Evolutionary conservation across 2,797 vertebrate species (phyloP).

Genomic region (Nasua narica): DNA sequence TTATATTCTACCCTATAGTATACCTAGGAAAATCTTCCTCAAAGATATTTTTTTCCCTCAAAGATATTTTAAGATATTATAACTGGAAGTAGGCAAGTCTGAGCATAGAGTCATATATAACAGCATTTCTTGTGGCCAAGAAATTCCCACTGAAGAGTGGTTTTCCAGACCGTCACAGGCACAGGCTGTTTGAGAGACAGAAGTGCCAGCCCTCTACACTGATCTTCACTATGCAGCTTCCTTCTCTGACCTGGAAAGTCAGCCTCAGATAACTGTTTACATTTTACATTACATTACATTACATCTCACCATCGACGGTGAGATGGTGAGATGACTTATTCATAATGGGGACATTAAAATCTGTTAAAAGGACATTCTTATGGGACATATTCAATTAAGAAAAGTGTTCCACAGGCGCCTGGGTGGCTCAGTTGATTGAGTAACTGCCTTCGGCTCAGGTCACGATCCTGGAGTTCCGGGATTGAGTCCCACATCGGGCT

Average conservation of each 20-base stretch:
- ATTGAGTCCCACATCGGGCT: too few relatives aligned
- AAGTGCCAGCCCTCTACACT: neutral
- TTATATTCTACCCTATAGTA: neutral
- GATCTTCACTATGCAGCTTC: neutral
- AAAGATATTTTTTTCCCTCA: neutral
- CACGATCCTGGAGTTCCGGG: too few relatives aligned
- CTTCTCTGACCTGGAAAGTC: neutral
- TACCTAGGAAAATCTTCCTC: neutral
- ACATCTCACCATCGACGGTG: too few relatives aligned
- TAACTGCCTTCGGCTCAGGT: too few relatives aligned
- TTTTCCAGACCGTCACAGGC: neutral
- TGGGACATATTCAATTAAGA: neutral
- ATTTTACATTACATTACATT: too few relatives aligned
- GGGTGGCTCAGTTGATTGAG: too few relatives aligned
- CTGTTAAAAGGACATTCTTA: neutral
- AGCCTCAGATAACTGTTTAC: neutral
- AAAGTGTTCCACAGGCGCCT: neutral
- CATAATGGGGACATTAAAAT: neutral
- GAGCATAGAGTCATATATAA: neutral
- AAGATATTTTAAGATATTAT: neutral
- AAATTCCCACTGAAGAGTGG: neutral
- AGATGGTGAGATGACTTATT: neutral
- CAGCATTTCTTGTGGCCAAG: neutral
- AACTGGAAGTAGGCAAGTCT: neutral
- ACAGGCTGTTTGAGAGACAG: neutral